Evolutionary conservation across 2,888 invertebrate genomes (phyloP).

Genomic region (Leptinotarsa rubiginosa): DNA sequence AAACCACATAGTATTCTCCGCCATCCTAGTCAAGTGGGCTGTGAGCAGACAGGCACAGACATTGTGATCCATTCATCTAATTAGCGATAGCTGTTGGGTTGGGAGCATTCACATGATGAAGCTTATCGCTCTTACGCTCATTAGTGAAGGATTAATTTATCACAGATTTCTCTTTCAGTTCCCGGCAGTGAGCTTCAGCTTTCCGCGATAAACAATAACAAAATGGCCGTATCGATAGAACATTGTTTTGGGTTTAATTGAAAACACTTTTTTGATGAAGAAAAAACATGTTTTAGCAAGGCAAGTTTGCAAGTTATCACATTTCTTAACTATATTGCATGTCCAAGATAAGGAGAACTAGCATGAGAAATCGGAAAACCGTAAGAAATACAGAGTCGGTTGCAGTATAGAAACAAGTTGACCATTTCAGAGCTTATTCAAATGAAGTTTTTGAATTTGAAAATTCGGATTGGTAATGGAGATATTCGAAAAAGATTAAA

Average conservation of each 20-base stretch:
- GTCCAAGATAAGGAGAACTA: too few relatives aligned
- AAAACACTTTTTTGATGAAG: neutral
- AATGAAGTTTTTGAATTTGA: too few relatives aligned
- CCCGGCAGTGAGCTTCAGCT: constrained; percentile 35
- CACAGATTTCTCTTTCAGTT: constrained; percentile 56
- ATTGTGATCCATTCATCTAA: constrained; percentile 67
- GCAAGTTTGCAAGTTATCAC: neutral
- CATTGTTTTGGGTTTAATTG: neutral
- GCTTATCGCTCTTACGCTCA: constrained; percentile 68
- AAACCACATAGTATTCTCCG: constrained; percentile 62
- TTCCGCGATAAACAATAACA: constrained; percentile 43
- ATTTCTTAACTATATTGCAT: neutral
- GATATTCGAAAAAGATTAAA: too few relatives aligned
- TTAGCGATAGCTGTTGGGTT: constrained; percentile 66
- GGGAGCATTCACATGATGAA: constrained; percentile 65
- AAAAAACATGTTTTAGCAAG: neutral
- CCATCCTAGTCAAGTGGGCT: constrained; percentile 62
- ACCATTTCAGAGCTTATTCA: too few relatives aligned
- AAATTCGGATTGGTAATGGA: too few relatives aligned
- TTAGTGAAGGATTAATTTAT: constrained; percentile 67
- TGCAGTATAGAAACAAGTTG: too few relatives aligned
- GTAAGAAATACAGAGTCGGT: too few relatives aligned
- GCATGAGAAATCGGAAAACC: too few relatives aligned
- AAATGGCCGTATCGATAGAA: constrained; percentile 35
- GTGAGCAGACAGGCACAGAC: constrained; percentile 52